These are phyloP conservation scores for Paradisaea rubra DNA, from an alignment of 2,113 vertebrate genomes.

Conservation along the genomic window DNA sequence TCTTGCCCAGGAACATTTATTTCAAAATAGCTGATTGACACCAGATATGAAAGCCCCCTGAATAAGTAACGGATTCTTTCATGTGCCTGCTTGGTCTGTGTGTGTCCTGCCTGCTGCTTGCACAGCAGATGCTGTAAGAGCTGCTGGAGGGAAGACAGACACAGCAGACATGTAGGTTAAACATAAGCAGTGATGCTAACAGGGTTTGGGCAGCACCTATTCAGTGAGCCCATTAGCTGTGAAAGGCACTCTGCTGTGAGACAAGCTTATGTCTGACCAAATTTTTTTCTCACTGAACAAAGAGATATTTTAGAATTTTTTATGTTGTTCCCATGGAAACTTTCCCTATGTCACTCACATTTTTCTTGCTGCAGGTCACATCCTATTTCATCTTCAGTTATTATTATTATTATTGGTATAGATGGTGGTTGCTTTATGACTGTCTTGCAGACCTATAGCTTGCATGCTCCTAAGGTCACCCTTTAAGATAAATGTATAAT, in stretches of 20 bases:
- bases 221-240: neutral
- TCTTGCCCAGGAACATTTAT: neutral
- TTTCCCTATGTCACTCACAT: neutral
- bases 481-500: neutral
- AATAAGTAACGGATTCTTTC: neutral
- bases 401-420: neutral
- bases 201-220: neutral
- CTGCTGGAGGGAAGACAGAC: neutral
- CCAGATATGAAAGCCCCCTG: neutral
- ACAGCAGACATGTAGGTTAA: neutral
- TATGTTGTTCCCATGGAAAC: slow-evolving; percentile 30
- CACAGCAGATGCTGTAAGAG: neutral
- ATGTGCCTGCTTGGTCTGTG: neutral
- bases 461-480: neutral
- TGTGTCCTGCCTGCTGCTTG: neutral
- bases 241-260: neutral
- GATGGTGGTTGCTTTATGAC: neutral
- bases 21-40: neutral
- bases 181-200: neutral
- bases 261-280: neutral
- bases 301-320: neutral
- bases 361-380: slow-evolving; percentile 14
- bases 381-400: neutral
- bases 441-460: neutral
- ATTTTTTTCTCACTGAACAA: neutral